Base-by-base conservation (phyloP, 2,888 invertebrate species). In the Cotesia congregata region DNA sequence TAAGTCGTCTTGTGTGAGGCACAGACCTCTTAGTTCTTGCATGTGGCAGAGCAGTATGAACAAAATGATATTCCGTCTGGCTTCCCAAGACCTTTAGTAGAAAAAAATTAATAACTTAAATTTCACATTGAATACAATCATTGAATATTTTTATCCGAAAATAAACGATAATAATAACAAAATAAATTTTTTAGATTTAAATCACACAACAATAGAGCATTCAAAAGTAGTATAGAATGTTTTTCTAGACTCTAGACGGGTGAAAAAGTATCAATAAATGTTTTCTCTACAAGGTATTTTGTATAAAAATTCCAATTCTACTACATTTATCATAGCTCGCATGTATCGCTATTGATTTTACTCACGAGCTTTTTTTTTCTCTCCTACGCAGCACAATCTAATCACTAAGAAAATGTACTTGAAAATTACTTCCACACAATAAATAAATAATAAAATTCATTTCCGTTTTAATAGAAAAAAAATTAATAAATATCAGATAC, bases 41-140 rank as follows among this genome's bases (percentile, higher is more conserved):
- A 84, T 95, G 95, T 5, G 98, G 96, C 80, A 99, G 91, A n/a
- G 96, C 96, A 81, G 94, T 94, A 89, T 98, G 98, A 76, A 97
- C 92, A 91, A 99, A 98, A 90, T 99, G 98, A 91, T 95, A 99
- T 90, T 98, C 98, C 82, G 93, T 94, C 83, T 94, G 93, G 70
- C 97, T 96, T 74, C 96, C 96, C 85, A 98, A 91, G 78, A 99
- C 92, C 98, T 99, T 76, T 5, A 83, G 84, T 70, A 77, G 41
- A 59, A 62, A 41, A 15, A 50, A 6, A 17, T 15, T 39, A 9
- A 50, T 3, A 1, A 30, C 30, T 30, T 30, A 30, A 30, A 30
- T 30, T 30, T 30, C 30, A 30, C 2, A 3, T 30, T 30, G 30
- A 30, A 30, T 30, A 30, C 30, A 3, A 30, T 30, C 3, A 30